A percentile compares a stretch with the other conserved stretches of the same genome.
Evolutionary conservation across 2,888 invertebrate species (phyloP).

Genomic region (Lamproptera curius): DNA sequence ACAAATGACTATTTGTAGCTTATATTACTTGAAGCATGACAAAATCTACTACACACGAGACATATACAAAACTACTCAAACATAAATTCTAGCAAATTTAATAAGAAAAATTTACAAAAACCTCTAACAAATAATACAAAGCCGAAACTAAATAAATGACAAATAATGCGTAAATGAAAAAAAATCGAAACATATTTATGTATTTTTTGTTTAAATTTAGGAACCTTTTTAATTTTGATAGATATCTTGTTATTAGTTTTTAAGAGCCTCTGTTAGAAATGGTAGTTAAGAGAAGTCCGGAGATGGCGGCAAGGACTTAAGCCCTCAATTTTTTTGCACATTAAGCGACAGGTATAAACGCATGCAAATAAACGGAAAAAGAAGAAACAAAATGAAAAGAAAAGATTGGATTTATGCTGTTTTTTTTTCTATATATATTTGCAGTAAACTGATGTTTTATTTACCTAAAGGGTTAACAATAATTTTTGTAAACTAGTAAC

Average conservation of each 20-base stretch:
- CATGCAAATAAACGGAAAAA: conserved; percentile 12
- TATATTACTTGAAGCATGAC: too few relatives aligned
- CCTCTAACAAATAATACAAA: not conserved
- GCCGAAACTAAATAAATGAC: not conserved
- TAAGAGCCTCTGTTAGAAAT: conserved; percentile 9
- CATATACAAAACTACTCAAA: too few relatives aligned
- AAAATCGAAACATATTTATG: conserved; percentile 15
- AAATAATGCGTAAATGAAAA: conserved; percentile 1
- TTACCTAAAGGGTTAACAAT: not conserved
- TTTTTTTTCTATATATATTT: not conserved
- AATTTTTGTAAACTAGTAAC: not conserved
- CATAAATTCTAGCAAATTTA: too few relatives aligned
- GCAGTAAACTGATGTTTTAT: not conserved
- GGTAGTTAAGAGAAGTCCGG: conserved; percentile 46
- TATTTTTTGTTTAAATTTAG: conserved; percentile 14
- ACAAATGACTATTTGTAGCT: too few relatives aligned
- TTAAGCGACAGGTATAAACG: too few relatives aligned
- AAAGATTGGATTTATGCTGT: not conserved
- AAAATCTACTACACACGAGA: too few relatives aligned
- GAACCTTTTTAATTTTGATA: conserved; percentile 11
- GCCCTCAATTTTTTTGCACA: conserved; percentile 17
- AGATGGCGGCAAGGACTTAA: conserved; percentile 28
- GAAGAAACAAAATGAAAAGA: not conserved
- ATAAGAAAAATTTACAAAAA: too few relatives aligned
- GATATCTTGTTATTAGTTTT: conserved; percentile 33